Conservation (phyloP, 2,888 invertebrate genomes). For the Pycnomerus fuliginosus region DNA sequence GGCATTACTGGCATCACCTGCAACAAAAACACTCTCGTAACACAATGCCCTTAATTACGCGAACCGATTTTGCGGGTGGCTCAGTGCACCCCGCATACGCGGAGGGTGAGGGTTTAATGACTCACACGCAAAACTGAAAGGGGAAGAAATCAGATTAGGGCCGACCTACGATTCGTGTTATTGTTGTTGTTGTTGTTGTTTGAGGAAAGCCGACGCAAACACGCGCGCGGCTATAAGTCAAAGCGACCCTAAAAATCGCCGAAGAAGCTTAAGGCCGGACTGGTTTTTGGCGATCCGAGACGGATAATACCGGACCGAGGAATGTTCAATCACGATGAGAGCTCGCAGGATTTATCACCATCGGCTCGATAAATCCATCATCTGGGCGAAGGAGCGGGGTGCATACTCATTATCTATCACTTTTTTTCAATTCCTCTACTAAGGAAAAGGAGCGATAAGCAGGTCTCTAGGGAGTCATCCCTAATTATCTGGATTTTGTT, state of each 20-base stretch:
- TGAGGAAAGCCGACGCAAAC: conserved; percentile 37
- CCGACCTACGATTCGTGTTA: conserved; percentile 47
- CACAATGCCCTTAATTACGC: conserved; percentile 44
- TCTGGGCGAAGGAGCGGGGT: conserved; percentile 33
- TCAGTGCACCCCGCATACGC: conserved; percentile 40
- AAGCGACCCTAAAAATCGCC: no score
- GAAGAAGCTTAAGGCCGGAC: no score
- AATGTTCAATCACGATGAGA: conserved; percentile 45
- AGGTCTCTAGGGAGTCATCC: conserved; percentile 40
- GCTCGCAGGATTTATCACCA: conserved; percentile 39
- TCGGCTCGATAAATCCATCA: conserved; percentile 29
- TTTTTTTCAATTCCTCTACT: conserved; percentile 20
- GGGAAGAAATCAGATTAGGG: conserved; percentile 54
- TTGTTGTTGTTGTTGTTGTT: conserved; percentile 40
- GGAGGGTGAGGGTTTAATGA: conserved; percentile 51
- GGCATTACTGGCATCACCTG: conserved; percentile 97
- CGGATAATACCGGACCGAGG: conserved; percentile 43
- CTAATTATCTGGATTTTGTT: conserved; percentile 35
- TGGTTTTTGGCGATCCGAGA: conserved; percentile 49
- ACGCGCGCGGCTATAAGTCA: neutral
- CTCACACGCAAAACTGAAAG: conserved; percentile 53
- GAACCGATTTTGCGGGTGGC: conserved; percentile 52
- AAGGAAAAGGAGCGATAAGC: conserved; percentile 24
- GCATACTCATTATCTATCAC: conserved; percentile 42
- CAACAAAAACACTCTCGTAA: conserved; percentile 44